These are phyloP conservation scores for Oscheius myriophilus DNA, from an alignment of 2,888 invertebrate genomes.

Conservation along the genomic window DNA sequence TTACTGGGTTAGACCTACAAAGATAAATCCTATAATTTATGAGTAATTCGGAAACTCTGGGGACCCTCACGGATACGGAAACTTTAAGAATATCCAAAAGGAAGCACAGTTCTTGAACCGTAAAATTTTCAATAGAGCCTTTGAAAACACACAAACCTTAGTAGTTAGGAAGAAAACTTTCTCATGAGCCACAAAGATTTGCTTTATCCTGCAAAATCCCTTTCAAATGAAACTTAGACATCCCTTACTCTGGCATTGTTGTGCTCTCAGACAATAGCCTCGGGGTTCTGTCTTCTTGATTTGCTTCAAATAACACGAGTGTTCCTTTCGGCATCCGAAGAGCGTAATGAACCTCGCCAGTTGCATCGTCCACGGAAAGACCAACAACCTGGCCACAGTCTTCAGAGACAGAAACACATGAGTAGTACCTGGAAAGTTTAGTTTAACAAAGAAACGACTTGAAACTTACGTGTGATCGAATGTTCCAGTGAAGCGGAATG, in stretches of 20 bases:
- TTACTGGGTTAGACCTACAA: too few species aligned
- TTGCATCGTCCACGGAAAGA: slow-evolving; percentile 55
- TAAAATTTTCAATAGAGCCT: too few species aligned
- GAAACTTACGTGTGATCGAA: slow-evolving; percentile 62
- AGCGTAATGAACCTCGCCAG: slow-evolving; percentile 39
- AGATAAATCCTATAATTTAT: too few species aligned
- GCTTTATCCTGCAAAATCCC: slow-evolving; percentile 50
- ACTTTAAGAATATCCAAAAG: too few species aligned
- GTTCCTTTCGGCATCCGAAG: slow-evolving; percentile 44
- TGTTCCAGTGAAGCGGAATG: slow-evolving; percentile 64
- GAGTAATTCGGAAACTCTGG: too few species aligned
- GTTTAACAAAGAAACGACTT: not conserved
- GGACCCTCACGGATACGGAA: too few species aligned
- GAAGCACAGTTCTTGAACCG: too few species aligned
- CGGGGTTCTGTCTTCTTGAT: slow-evolving; percentile 34
- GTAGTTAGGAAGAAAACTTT: slow-evolving; percentile 61
- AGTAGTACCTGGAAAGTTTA: slow-evolving; percentile 47
- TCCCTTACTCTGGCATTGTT: slow-evolving; percentile 33
- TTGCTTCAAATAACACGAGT: slow-evolving; percentile 41
- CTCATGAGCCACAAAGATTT: slow-evolving; percentile 54
- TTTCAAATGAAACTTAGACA: not conserved
- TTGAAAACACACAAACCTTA: not conserved
- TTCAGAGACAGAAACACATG: slow-evolving; percentile 47
- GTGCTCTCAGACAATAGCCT: slow-evolving; percentile 30
- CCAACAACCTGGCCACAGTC: slow-evolving; percentile 67